Percentiles rank a stretch among this genome's conserved stretches.
These are phyloP conservation scores for Liposcelis brunnea DNA, from an alignment of 2,888 invertebrate genomes.

Conservation along the genomic window DNA sequence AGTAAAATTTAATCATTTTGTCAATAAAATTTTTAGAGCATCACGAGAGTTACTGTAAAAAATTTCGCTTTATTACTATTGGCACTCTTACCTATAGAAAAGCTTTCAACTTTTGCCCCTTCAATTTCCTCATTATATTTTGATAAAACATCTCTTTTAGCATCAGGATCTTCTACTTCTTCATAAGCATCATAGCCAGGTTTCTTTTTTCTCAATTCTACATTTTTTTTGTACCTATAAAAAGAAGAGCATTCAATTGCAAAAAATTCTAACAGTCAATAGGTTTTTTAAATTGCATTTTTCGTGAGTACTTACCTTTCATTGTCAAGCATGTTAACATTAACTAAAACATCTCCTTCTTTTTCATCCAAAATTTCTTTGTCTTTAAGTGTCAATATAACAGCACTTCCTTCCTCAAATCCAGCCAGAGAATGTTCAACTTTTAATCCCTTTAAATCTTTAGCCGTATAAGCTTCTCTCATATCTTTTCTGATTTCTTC, in stretches of 20 bases:
- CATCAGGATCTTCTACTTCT: slow-evolving; percentile 55
- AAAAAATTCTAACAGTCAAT: no score
- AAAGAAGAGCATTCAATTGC: slow-evolving; percentile 9
- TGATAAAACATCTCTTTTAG: slow-evolving; percentile 50
- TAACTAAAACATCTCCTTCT: slow-evolving; percentile 73
- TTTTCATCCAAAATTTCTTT: slow-evolving; percentile 73
- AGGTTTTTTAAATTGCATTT: no score
- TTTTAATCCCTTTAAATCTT: slow-evolving; percentile 59
- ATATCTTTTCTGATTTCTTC: slow-evolving; percentile 47
- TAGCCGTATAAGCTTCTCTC: slow-evolving; percentile 44
- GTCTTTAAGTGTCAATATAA: slow-evolving; percentile 88
- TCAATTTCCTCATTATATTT: slow-evolving; percentile 94
- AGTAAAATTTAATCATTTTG: no score
- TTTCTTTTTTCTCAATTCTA: slow-evolving; percentile 67
- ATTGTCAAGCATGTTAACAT: slow-evolving; percentile 75
- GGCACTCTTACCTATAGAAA: slow-evolving; percentile 41
- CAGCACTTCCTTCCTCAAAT: slow-evolving; percentile 60
- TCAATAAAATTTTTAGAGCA: no score
- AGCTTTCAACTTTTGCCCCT: slow-evolving; percentile 47
- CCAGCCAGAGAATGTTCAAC: slow-evolving; percentile 64
- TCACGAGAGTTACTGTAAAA: background rate
- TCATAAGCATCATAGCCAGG: slow-evolving; percentile 76
- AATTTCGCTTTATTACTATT: slow-evolving; percentile 19
- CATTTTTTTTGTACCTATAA: slow-evolving; percentile 37
- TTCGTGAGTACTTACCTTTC: slow-evolving; percentile 61